Evolutionary conservation across 2,797 vertebrate genomes (phyloP).

Genomic region (Cuniculus paca): DNA sequence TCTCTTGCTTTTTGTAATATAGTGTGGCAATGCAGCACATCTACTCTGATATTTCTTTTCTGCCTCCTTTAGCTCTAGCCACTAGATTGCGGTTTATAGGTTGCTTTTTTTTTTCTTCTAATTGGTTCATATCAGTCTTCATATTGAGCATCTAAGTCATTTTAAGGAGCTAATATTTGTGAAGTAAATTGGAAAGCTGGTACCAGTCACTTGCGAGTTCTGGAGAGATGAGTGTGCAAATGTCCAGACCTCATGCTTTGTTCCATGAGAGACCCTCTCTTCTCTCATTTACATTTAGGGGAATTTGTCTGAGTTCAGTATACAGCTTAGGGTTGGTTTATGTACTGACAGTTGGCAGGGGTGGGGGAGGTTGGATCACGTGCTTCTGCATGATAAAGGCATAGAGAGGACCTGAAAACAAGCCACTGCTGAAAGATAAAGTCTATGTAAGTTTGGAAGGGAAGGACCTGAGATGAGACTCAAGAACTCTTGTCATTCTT

Average conservation of each 20-base stretch:
- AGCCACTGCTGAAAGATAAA: not conserved
- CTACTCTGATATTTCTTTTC: constrained; percentile 44
- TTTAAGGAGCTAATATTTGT: constrained; percentile 27
- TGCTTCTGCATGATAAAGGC: not conserved
- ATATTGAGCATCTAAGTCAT: not conserved
- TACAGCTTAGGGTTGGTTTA: no score
- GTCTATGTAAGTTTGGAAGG: not conserved
- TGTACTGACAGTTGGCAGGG: no score
- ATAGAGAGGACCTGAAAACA: not conserved
- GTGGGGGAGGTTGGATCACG: rapidly evolving
- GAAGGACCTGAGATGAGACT: not conserved
- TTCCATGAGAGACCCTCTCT: not conserved
- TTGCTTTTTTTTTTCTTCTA: constrained; percentile 63
- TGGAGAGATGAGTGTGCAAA: not conserved
- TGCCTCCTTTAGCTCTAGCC: constrained; percentile 19
- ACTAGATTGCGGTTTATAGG: constrained; percentile 54
- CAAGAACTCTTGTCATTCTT: not conserved
- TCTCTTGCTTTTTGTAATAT: not conserved
- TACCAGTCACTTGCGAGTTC: not conserved
- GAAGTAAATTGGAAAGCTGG: not conserved
- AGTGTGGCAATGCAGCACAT: constrained; percentile 46
- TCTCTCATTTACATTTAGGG: not conserved
- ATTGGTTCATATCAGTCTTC: constrained; percentile 4
- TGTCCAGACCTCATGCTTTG: not conserved
- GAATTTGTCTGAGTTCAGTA: not conserved